Base-by-base conservation (phyloP, 1,140 invertebrate genomes). In the Epicauta chinensis region DNA sequence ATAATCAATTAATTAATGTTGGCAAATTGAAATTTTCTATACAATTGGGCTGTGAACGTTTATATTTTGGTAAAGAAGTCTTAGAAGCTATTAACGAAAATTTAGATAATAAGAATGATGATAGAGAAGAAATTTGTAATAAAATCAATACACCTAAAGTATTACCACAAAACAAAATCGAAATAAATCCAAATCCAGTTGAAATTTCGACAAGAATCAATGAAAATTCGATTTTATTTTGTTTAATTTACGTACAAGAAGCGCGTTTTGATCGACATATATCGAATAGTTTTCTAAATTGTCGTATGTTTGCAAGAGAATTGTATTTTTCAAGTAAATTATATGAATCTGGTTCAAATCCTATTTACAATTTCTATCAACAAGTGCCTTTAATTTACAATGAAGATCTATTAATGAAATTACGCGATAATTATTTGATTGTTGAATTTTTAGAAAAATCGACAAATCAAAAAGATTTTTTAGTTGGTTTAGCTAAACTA, bases 381-480 rank as follows among this genome's bases (percentile, higher is more conserved):
- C 58, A 75, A 43, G 71, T 81, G 44, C 77, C 80, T 16, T 71
- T 81, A 36, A 68, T 81, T 39, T 73, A 75, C 53, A 74, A 77
- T 29, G 70, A 70, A 16, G 71, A 76, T 23, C 73, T 82, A 55
- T 53, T 82, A 12, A 66, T 76, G 35, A 71, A 74, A 51, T 72
- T 78, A 5, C 73, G 75, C 53, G 72, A 79, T 31, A 81, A 81
- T 64, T 75, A 72, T 49, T 71, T 80, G 55, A 63, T 76, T 2
- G 61, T 77, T n/a, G 77, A 81, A 59, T 66, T 80, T 39, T 77
- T 75, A 55, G 71, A 73, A 9, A 72, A 70, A 62, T 61, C 40
- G 44, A 42, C 48, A 10, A 53, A 63, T 15, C 59, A 53, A n/a
- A 53, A 56, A 31, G 72, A 76, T 54, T 63, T 50, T 53, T 43